Evolutionary conservation across 2,888 invertebrate genomes (phyloP).

Genomic region (Neoscelio sp.): DNA sequence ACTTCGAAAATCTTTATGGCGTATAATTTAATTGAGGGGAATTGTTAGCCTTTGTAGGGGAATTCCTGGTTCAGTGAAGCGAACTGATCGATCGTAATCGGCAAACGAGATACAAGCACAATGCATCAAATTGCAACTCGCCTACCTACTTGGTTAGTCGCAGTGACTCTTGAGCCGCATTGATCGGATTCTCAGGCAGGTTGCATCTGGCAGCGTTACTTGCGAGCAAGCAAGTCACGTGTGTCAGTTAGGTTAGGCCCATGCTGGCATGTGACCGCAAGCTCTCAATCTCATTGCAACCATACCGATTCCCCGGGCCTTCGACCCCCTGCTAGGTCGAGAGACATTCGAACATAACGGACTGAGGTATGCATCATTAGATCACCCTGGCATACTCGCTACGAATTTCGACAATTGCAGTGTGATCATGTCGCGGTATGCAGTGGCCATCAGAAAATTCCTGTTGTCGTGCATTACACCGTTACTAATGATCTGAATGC

Average conservation of each 20-base stretch:
- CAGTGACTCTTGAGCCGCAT: conserved; percentile 76
- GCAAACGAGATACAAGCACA: conserved; percentile 51
- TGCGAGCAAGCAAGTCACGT: conserved; percentile 75
- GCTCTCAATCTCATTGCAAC: conserved; percentile 81
- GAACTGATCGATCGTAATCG: conserved; percentile 56
- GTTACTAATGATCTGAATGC: conserved; percentile 59
- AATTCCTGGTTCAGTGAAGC: conserved; percentile 12
- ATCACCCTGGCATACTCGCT: conserved; percentile 65
- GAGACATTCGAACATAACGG: conserved; percentile 81
- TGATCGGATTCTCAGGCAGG: conserved; percentile 76
- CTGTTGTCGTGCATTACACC: conserved; percentile 45
- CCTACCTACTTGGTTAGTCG: conserved; percentile 57
- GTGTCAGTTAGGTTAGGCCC: conserved; percentile 77
- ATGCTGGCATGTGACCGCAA: conserved; percentile 80
- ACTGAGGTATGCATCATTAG: conserved; percentile 82
- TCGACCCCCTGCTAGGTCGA: conserved; percentile 70
- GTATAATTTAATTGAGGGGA: background rate
- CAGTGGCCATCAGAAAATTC: conserved; percentile 60
- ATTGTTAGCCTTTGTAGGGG: conserved; percentile 10
- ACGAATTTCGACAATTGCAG: conserved; percentile 53
- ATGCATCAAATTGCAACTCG: conserved; percentile 56
- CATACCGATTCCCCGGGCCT: conserved; percentile 70
- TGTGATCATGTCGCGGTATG: conserved; percentile 53
- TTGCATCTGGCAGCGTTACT: conserved; percentile 73
- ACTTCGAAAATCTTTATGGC: background rate